Evolutionary conservation across 2,888 invertebrate genomes (phyloP), one percentile per base, ranked within the genome.

Genomic region (Trilocha varians): DNA sequence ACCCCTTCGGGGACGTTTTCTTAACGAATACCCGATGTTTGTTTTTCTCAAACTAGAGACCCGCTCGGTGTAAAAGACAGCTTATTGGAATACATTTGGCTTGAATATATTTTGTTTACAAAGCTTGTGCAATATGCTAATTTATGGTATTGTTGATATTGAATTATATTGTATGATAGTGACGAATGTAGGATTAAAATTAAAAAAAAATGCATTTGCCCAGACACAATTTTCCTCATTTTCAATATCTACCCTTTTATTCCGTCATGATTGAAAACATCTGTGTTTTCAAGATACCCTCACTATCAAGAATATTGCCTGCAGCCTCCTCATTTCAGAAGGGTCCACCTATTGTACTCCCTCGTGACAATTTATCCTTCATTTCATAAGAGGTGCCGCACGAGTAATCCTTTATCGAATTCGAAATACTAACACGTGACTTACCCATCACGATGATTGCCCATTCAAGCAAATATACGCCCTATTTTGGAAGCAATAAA

Each of bases 361-460:
- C 63, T 47, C 42, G 65, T 50, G 66, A 65, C 65, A 65, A 68
- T 70, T 70, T 72, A 66, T 59, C 66, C 35, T 62, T 65, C 62
- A 69, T 68, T 66, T 64, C 59, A 63, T 69, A 67, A 65, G 63
- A 62, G 54, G 59, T 63, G 63, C 65, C 70, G 73, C 75, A 74
- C 75, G 75, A 60, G 58, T 62, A 66, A 60, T 57, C 64, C 60
- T 60, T 62, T 65, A 65, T 70, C 60, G 62, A 61, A 68, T 69
- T 62, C 55, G 43, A 46, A 25, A 47, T 53, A 52, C 55, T 50
- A 51, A 60, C 65, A 63, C 67, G 70, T 68, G 65, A 62, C 52
- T 49, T 52, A 41, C 46, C 46, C 55, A 47, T 50, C 47, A 45
- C 46, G 46, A 46, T 50, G 45, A 43, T 37, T 48, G 40, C 34